Evolutionary conservation across 1,140 invertebrate genomes (phyloP), one percentile per base, ranked within the genome.

Genomic region (Drosophila subpulchrella): DNA sequence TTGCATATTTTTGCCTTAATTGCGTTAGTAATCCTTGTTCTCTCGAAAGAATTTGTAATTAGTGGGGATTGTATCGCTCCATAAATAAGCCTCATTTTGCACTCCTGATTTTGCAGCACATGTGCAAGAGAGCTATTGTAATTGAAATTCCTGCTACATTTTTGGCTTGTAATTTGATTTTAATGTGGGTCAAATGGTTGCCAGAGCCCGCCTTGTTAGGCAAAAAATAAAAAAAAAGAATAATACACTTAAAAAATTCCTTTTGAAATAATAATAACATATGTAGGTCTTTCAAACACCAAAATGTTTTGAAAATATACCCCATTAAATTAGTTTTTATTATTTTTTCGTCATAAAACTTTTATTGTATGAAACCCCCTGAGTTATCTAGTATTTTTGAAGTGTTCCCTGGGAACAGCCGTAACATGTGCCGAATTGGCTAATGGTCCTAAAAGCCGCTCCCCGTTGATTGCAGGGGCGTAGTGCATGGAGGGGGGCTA

Each of bases 141-240:
- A 80, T 81, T 81, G 78, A 80, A 80, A 80, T 80, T 80, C 78
- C 78, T 51, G 58, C 48, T 51, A 56, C 54, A 80, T 81, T 80
- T 81, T 81, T 57, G 54, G 63, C 63, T 62, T 44, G 78, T 80
- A 80, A 80, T 80, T 80, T 81, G 78, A 81, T 80, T 80, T 81
- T 80, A 80, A 81, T 80, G 72, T 71, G 39, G 50, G 62, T 57
- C 46, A 48, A 61, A 68, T 50, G 44, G 61, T 46, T 32, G 50
- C 61, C 51, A 63, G 8, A 20, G 6, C 32, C 24, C 6, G 24
- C 24, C 32, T 20, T 39, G 20, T 32, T 39, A 32, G 1, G 15
- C 17, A 65, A 36, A 65, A 36, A 56, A 34, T 41, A 56, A 5
- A 36, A 10, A 54, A 58, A 59, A 44, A 44, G 8, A 53, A 48